Evolutionary conservation across 2,888 invertebrate genomes (phyloP).

Genomic region (Aradus depressus): DNA sequence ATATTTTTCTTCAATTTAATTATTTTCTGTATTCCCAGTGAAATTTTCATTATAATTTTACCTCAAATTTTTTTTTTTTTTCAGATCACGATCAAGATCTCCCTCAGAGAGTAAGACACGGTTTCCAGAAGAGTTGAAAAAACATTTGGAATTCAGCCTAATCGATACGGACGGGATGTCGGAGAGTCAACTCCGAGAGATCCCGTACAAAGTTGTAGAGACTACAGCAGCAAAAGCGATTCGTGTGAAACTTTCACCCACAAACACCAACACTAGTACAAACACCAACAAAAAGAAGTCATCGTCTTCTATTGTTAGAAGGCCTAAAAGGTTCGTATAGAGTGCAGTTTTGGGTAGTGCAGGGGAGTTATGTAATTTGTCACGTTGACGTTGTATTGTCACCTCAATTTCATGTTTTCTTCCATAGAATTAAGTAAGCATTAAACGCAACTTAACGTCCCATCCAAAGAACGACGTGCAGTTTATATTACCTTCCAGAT

Average conservation of each 20-base stretch:
- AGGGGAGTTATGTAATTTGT: no score
- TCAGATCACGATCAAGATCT: conserved; percentile 52
- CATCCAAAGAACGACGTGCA: no score
- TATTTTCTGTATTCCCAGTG: no score
- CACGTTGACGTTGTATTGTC: no score
- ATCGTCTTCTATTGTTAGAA: not conserved
- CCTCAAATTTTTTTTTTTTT: conserved; percentile 15
- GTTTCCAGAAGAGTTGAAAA: conserved; percentile 64
- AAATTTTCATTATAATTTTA: no score
- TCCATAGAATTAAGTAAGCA: no score
- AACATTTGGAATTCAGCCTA: conserved; percentile 77
- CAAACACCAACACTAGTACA: conserved; percentile 15
- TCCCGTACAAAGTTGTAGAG: conserved; percentile 79
- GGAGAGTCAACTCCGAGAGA: conserved; percentile 73
- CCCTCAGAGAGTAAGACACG: conserved; percentile 53
- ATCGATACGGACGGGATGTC: conserved; percentile 84
- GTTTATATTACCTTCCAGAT: no score
- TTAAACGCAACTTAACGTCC: no score
- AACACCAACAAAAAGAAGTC: conserved; percentile 11
- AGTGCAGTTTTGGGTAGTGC: no score
- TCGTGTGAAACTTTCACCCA: conserved; percentile 31
- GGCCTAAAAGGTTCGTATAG: no score
- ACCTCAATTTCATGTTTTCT: no score
- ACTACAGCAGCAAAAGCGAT: conserved; percentile 40
- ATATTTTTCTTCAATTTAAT: no score